Conservation (phyloP, 2,113 vertebrate species). For the Noctilio leporinus region DNA sequence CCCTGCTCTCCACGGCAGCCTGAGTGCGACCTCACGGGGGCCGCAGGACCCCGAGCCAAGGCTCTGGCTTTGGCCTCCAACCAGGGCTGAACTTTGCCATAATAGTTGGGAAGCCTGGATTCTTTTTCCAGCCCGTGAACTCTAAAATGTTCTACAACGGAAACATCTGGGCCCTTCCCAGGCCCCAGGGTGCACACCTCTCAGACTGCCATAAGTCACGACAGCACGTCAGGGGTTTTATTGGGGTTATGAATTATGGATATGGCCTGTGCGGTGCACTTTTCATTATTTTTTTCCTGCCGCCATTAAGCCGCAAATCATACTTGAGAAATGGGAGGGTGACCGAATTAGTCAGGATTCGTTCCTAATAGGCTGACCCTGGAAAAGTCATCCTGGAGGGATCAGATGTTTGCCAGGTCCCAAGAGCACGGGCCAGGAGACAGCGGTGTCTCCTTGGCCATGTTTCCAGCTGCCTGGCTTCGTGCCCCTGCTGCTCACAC, state of each 20-base stretch:
- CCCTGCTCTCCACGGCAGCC: background rate
- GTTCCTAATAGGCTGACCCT: constrained; percentile 62
- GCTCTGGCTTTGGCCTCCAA: constrained; percentile 25
- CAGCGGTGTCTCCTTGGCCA: background rate
- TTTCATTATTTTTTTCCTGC: constrained; percentile 70
- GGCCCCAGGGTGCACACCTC: constrained; percentile 38
- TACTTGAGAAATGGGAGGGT: constrained; percentile 59
- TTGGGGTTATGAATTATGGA: constrained; percentile 75
- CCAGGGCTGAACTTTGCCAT: background rate
- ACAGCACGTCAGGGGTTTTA: constrained; percentile 72
- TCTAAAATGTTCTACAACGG: constrained; percentile 50
- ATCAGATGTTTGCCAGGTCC: constrained; percentile 25
- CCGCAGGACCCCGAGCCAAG: background rate
- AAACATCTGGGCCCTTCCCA: constrained; percentile 78
- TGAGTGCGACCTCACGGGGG: fast-evolving
- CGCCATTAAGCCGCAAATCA: constrained; percentile 76
- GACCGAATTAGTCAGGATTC: constrained; percentile 65
- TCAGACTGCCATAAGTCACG: constrained; percentile 69
- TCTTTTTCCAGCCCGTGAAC: constrained; percentile 57
- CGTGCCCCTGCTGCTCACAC: fast-evolving
- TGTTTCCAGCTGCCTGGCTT: background rate
- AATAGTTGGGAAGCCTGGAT: constrained; percentile 30
- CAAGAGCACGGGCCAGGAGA: background rate
- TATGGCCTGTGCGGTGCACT: constrained; percentile 66
- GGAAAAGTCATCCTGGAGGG: constrained; percentile 45